Conservation (phyloP, 2,797 vertebrate genomes). For the Scyliorhinus canicula region DNA sequence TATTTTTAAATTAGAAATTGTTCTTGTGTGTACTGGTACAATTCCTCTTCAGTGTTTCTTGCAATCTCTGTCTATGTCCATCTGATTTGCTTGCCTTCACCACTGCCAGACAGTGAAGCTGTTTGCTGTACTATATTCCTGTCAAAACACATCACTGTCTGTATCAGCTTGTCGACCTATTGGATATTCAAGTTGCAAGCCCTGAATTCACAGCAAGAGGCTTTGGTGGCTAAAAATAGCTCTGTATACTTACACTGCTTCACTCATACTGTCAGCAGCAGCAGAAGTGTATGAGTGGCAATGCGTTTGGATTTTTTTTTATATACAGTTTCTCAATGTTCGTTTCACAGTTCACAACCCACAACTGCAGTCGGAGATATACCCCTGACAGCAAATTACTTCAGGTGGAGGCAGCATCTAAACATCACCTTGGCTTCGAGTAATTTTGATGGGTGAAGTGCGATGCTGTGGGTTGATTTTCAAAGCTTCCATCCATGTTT, state of each 20-base stretch:
- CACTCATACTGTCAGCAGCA: background rate
- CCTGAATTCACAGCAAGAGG: constrained; percentile 1
- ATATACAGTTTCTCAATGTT: background rate
- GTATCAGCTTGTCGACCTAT: constrained; percentile 1
- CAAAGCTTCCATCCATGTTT: no score
- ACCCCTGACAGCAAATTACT: constrained; percentile 11
- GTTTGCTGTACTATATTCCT: constrained; percentile 15
- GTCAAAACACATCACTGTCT: constrained; percentile 36
- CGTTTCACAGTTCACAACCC: background rate
- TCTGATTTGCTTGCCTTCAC: constrained; percentile 4
- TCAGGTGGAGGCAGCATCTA: background rate
- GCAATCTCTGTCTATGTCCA: background rate
- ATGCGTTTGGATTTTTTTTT: background rate
- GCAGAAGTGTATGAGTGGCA: background rate
- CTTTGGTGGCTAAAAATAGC: constrained; percentile 29
- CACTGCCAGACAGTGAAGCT: background rate
- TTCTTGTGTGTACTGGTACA: background rate
- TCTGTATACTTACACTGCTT: background rate
- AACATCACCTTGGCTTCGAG: background rate
- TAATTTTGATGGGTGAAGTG: background rate
- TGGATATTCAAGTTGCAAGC: constrained; percentile 27
- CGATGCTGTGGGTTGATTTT: background rate
- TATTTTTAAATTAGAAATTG: background rate
- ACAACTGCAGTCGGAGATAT: background rate
- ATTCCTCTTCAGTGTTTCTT: background rate